Conservation (phyloP, 2,113 vertebrate species). For the Glareola pratincola region DNA sequence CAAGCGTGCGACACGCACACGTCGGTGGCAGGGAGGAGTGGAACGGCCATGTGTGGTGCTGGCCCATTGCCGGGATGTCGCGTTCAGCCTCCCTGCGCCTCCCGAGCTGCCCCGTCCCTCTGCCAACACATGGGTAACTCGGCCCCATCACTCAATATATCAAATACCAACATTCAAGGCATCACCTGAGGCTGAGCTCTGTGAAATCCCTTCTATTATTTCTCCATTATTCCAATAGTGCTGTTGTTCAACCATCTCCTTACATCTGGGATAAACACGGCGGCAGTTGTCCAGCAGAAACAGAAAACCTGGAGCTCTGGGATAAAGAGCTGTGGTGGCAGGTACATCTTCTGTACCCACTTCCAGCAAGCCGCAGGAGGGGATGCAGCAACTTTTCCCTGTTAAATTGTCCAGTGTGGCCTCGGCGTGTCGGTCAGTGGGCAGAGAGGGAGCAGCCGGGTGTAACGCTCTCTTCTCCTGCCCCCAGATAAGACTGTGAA, state of each 20-base stretch:
- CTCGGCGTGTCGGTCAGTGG: accelerated
- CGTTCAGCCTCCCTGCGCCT: neutral
- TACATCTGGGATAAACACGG: neutral
- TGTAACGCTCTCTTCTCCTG: neutral
- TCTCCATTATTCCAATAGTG: neutral
- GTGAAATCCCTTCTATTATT: neutral
- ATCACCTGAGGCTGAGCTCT: neutral
- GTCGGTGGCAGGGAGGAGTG: neutral
- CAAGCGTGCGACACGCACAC: accelerated
- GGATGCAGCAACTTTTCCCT: neutral
- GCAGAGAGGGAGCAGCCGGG: accelerated
- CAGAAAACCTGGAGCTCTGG: neutral
- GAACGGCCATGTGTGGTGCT: neutral
- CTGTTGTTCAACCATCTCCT: neutral
- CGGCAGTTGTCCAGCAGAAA: accelerated
- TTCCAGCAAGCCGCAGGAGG: accelerated
- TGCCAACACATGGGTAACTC: neutral
- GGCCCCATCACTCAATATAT: neutral
- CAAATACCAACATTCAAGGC: neutral
- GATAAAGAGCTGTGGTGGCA: neutral
- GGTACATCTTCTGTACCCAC: accelerated
- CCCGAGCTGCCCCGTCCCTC: neutral
- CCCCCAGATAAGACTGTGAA: constrained; percentile 95
- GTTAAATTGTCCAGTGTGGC: neutral
- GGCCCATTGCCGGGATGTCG: neutral